A percentile compares a stretch with the other conserved stretches of the same genome.
These are phyloP conservation scores for Leucophenga varia DNA, from an alignment of 1,140 invertebrate species.

Conservation along the genomic window DNA sequence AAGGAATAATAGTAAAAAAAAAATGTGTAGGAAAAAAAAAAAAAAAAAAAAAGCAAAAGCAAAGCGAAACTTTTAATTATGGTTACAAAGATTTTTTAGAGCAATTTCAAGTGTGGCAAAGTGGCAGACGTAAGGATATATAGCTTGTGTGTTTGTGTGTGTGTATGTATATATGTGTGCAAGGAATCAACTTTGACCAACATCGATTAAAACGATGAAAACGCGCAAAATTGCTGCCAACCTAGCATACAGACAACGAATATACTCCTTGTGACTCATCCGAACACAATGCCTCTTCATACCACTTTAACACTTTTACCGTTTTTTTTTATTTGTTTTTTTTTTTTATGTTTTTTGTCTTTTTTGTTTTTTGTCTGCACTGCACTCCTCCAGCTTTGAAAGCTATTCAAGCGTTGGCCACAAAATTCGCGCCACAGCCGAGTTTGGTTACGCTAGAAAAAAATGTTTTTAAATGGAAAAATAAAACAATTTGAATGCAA, in stretches of 20 bases:
- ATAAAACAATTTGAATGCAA: too few species aligned
- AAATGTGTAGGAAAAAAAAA: too few species aligned
- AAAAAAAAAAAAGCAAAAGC: slow-evolving; percentile 11
- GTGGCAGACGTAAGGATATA: too few species aligned
- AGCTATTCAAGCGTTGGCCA: too few species aligned
- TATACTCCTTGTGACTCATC: too few species aligned
- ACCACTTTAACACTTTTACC: slow-evolving; percentile 19
- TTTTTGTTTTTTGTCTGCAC: background rate
- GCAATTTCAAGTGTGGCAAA: too few species aligned
- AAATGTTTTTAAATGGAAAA: too few species aligned
- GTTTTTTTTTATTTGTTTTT: slow-evolving; percentile 9
- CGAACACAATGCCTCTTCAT: background rate
- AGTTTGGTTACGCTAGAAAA: too few species aligned
- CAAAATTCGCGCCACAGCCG: background rate
- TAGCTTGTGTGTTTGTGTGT: background rate
- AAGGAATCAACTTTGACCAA: slow-evolving; percentile 42
- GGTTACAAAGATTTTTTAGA: slow-evolving; percentile 51
- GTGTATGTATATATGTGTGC: background rate
- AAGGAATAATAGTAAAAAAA: too few species aligned
- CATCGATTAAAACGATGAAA: slow-evolving; percentile 54
- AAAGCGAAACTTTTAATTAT: slow-evolving; percentile 47
- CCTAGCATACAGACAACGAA: slow-evolving; percentile 47
- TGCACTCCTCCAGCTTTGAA: background rate
- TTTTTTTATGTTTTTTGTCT: background rate
- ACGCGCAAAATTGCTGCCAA: slow-evolving; percentile 51